Percentiles rank a stretch among this genome's conserved stretches.
These are phyloP conservation scores for Ischnura elegans DNA, from an alignment of 2,888 invertebrate genomes.

Conservation along the genomic window DNA sequence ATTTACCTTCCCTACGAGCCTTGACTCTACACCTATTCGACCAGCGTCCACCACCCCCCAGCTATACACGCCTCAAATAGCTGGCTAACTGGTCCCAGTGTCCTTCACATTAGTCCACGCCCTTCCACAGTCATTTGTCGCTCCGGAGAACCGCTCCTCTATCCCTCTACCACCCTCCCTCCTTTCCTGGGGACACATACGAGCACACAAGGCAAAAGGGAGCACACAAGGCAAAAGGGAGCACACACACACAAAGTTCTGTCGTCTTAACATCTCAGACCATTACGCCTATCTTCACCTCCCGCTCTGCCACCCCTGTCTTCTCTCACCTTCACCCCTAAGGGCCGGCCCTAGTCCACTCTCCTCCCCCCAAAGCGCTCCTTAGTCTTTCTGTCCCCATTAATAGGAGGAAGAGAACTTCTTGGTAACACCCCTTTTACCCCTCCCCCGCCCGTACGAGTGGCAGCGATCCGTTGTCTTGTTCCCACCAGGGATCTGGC, in stretches of 20 bases:
- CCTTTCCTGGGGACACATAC: conserved; percentile 38
- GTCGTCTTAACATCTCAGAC: conserved; percentile 54
- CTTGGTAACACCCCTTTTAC: not conserved
- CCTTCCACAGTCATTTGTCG: conserved; percentile 66
- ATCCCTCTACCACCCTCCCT: not conserved
- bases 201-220: not conserved
- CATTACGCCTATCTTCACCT: conserved; percentile 52
- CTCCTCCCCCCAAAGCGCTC: not conserved
- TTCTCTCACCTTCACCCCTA: not conserved
- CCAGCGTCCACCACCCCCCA: not conserved
- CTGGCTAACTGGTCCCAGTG: conserved; percentile 63
- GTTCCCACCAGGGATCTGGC: not conserved
- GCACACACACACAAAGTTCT: conserved; percentile 34
- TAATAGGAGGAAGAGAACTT: conserved; percentile 22
- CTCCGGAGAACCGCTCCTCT: not conserved
- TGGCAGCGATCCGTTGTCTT: not conserved
- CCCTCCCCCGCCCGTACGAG: not conserved
- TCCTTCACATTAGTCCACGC: conserved; percentile 66
- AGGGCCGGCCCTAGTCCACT: not conserved
- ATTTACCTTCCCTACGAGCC: conserved; percentile 21
- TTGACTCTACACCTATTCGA: not conserved
- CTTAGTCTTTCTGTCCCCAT: not conserved
- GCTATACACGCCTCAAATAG: conserved; percentile 37
- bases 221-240: too few species aligned
- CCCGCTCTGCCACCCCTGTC: not conserved